A percentile compares a stretch with the other conserved stretches of the same genome.
These are phyloP conservation scores for Adoxophyes honmai DNA, from an alignment of 1,140 invertebrate genomes.

Conservation along the genomic window DNA sequence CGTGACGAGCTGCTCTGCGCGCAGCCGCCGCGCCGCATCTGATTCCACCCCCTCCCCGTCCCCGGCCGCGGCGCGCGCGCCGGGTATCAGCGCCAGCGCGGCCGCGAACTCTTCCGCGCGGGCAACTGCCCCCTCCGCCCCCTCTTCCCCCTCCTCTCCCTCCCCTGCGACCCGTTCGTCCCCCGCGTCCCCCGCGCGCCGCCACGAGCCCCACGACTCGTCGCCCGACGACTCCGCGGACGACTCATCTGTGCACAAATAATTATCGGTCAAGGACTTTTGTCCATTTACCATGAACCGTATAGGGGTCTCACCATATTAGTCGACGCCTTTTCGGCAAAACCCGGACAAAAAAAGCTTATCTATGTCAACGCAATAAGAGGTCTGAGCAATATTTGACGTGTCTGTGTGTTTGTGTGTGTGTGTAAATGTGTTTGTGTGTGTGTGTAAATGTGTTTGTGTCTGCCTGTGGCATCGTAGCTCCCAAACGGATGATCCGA, in stretches of 20 bases:
- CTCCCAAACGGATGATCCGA: no score
- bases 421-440: no score
- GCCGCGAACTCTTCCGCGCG: conserved; percentile 85
- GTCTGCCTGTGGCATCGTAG: no score
- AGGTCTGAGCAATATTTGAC: no score
- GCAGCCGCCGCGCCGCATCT: conserved; percentile 83
- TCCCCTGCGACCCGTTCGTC: conserved; percentile 86
- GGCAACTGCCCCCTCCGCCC: conserved; percentile 82
- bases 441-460: no score
- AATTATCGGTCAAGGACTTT: no score
- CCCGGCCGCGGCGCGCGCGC: conserved; percentile 83
- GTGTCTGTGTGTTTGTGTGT: no score
- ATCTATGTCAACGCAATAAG: no score
- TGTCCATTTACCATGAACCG: no score
- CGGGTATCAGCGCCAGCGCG: conserved; percentile 77
- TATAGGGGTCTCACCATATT: no score
- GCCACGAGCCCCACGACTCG: neutral
- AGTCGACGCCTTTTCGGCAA: no score
- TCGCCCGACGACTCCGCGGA: neutral
- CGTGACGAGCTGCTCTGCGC: conserved; percentile 86
- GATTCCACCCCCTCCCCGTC: conserved; percentile 80
- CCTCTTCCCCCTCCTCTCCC: conserved; percentile 87
- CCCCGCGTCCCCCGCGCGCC: conserved; percentile 84
- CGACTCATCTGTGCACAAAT: neutral
- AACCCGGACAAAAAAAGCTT: no score